Base-by-base conservation (phyloP, 2,888 invertebrate species). In the Troides oblongomaculatus region DNA sequence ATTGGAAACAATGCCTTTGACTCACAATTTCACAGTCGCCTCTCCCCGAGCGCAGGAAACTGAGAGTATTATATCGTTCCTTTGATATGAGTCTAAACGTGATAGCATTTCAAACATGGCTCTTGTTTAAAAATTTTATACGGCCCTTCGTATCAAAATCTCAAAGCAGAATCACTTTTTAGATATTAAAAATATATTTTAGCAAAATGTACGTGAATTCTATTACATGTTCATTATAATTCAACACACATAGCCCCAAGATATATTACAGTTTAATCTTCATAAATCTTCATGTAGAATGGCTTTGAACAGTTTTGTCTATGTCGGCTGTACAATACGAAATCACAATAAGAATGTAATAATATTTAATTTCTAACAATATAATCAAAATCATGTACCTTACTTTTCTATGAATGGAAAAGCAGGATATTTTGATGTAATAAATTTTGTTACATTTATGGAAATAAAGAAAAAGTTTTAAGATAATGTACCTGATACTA, bases 1-100 rank as follows among this genome's bases (percentile, higher is more conserved):
- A 89, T 91, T 90, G 90, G 88, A 92, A 91, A 92, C 90, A 92
- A 91, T 89, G 83, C 85, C 88, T 90, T 88, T 88, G 89, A 87
- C 84, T 88, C 84, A 83, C 87, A 87, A 89, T 89, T 89, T 89
- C 84, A 86, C 84, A 82, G 83, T 83, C 84, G 80, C 81, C 79
- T 78, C 75, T 77, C 81, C 75, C 78, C 75, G 75, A 73, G 73
- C 72, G 75, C 70, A 83, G 85, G 86, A 88, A 88, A 85, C 80
- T 80, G 77, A 76, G 77, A 76, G 82, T 84, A 88, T 88, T 88
- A 87, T 89, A 85, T 84, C 87, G 85, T 84, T 85, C 86, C 83
- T 88, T 88, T 90, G 89, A 88, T 87, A 89, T 86, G 84, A 86
- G 86, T 82, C 83, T 85, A 87, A 83, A 89, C 87, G 88, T 86